Percentiles rank a stretch among this genome's conserved stretches.
Conservation (phyloP, 2,888 invertebrate genomes). For the Leucoma salicis region DNA sequence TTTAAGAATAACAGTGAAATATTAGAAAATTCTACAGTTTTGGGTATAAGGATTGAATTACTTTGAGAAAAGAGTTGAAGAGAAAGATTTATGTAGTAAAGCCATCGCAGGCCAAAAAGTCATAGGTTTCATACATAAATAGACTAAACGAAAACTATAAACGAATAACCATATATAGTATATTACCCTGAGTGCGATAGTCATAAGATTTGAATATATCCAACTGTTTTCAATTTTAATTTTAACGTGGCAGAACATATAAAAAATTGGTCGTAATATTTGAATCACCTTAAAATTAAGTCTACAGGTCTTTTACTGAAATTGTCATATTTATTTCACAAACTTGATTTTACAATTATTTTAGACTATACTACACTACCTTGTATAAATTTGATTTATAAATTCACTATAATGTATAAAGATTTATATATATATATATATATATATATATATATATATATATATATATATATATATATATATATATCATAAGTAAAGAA, state of each 20-base stretch:
- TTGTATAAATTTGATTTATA: slow-evolving; percentile 80
- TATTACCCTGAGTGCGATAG: slow-evolving; percentile 77
- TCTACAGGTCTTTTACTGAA: slow-evolving; percentile 57
- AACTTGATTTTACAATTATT: slow-evolving; percentile 52
- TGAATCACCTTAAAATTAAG: slow-evolving; percentile 64
- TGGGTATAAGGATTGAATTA: slow-evolving; percentile 30
- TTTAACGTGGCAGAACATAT: slow-evolving; percentile 59
- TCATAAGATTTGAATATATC: slow-evolving; percentile 72
- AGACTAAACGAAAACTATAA: slow-evolving; percentile 55
- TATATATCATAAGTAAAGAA: slow-evolving; percentile 20
- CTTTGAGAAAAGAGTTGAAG: slow-evolving; percentile 36
- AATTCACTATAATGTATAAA: slow-evolving; percentile 62
- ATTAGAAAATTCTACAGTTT: slow-evolving; percentile 36
- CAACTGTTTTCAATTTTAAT: slow-evolving; percentile 44
- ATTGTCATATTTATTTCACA: slow-evolving; percentile 50
- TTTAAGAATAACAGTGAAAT: slow-evolving; percentile 55
- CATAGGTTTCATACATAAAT: slow-evolving; percentile 50
- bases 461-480: background rate
- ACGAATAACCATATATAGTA: slow-evolving; percentile 57
- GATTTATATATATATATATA: slow-evolving; percentile 33
- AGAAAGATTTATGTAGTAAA: slow-evolving; percentile 37
- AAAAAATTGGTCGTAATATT: slow-evolving; percentile 70
- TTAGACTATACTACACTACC: slow-evolving; percentile 75
- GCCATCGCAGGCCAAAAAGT: slow-evolving; percentile 70
- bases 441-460: background rate